Evolutionary conservation across 2,113 vertebrate genomes (phyloP).

Genomic region (Semnornis frantzii): DNA sequence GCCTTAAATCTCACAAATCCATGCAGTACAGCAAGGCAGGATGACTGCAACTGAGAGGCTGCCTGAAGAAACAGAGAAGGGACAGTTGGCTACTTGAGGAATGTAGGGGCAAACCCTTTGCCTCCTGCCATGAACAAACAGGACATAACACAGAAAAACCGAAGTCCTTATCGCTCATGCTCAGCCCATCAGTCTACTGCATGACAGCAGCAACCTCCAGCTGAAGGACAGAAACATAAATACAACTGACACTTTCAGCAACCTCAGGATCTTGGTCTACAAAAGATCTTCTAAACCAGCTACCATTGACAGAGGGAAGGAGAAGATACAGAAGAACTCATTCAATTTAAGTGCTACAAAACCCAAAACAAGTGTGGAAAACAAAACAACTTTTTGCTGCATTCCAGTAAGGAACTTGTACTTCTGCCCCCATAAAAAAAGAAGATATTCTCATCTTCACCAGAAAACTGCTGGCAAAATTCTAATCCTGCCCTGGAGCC

Average conservation of each 20-base stretch:
- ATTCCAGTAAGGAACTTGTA: neutral
- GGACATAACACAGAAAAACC: neutral
- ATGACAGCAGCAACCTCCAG: constrained; percentile 3
- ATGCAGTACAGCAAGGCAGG: neutral
- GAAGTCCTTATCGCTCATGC: neutral
- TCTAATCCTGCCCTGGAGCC: neutral
- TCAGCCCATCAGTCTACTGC: neutral
- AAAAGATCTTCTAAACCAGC: neutral
- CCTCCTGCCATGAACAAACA: neutral
- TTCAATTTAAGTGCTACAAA: neutral
- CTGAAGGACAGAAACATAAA: constrained; percentile 32
- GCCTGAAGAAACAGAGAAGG: neutral
- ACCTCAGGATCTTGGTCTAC: neutral
- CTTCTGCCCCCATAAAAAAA: neutral
- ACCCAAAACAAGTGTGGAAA: neutral
- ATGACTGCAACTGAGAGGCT: neutral
- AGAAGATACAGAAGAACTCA: neutral
- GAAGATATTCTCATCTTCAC: neutral
- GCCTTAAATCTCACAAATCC: neutral
- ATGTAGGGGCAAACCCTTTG: neutral
- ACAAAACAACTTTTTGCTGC: neutral
- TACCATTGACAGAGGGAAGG: neutral
- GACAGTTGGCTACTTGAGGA: neutral
- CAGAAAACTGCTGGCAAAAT: neutral
- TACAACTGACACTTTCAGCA: neutral